Evolutionary conservation across 2,797 vertebrate genomes (phyloP).

Genomic region (Antrozous pallidus): DNA sequence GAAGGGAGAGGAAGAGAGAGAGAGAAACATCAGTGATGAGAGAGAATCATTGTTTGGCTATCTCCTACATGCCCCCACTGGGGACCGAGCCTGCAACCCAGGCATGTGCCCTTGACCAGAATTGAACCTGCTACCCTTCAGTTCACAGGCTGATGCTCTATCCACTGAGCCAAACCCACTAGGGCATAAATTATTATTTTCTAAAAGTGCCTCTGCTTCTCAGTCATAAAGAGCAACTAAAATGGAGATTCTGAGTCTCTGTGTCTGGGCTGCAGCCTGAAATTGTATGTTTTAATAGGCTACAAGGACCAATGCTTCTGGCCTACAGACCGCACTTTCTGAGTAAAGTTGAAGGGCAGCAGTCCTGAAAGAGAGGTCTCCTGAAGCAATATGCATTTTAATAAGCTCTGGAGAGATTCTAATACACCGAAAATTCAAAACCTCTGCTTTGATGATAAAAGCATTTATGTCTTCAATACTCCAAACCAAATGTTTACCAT

Average conservation of each 20-base stretch:
- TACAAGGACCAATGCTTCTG: not conserved
- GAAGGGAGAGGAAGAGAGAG: too few species aligned
- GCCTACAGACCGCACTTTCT: not conserved
- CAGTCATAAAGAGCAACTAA: not conserved
- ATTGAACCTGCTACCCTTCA: too few species aligned
- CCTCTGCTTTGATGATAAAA: not conserved
- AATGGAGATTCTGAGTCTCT: not conserved
- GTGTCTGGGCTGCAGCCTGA: not conserved
- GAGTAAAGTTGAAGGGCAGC: not conserved
- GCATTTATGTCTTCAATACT: not conserved
- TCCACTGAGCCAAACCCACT: too few species aligned
- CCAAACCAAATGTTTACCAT: not conserved
- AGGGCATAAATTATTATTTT: too few species aligned
- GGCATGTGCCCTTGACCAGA: too few species aligned
- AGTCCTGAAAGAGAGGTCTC: not conserved
- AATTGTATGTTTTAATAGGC: not conserved
- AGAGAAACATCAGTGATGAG: too few species aligned
- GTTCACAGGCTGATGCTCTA: too few species aligned
- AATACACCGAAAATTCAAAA: not conserved
- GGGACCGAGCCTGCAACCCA: too few species aligned
- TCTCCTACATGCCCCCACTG: too few species aligned
- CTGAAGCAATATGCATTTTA: not conserved
- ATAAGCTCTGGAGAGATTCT: not conserved
- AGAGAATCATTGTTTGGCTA: too few species aligned
- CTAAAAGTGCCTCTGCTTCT: not conserved